Conservation (phyloP, 2,888 invertebrate species). For the Coleophora deauratella region DNA sequence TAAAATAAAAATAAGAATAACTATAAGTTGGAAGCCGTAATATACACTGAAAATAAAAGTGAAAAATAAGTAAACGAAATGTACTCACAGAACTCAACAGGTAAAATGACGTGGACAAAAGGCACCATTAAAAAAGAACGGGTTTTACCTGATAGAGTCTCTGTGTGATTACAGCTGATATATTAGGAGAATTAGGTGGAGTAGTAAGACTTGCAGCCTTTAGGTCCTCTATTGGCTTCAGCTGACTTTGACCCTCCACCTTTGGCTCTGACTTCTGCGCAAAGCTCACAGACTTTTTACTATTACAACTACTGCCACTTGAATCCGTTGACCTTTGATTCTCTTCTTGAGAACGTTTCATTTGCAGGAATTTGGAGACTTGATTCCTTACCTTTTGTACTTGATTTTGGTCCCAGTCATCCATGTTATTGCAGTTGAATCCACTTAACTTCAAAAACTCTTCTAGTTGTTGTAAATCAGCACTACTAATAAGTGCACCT, state of each 20-base stretch:
- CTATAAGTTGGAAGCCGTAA: neutral
- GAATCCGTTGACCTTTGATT: slow-evolving; percentile 74
- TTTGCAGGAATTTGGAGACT: slow-evolving; percentile 80
- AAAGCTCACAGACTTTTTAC: slow-evolving; percentile 85
- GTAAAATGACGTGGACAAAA: slow-evolving; percentile 47
- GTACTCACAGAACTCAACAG: slow-evolving; percentile 66
- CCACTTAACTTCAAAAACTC: slow-evolving; percentile 82
- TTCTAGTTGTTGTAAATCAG: slow-evolving; percentile 79
- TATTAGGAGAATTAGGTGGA: slow-evolving; percentile 84
- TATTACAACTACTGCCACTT: slow-evolving; percentile 73
- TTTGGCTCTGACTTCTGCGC: slow-evolving; percentile 74
- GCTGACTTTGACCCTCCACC: slow-evolving; percentile 40
- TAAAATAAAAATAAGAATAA: neutral
- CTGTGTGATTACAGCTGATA: slow-evolving; percentile 76
- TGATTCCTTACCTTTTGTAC: slow-evolving; percentile 80
- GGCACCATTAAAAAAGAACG: slow-evolving; percentile 27
- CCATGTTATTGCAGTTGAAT: slow-evolving; percentile 79
- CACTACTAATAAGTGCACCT: slow-evolving; percentile 70
- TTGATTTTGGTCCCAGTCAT: slow-evolving; percentile 80
- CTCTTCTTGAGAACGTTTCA: slow-evolving; percentile 81
- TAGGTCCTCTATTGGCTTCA: slow-evolving; percentile 68
- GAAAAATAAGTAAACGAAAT: slow-evolving; percentile 41
- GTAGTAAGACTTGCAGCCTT: slow-evolving; percentile 68
- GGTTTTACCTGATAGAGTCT: slow-evolving; percentile 73
- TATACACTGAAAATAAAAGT: slow-evolving; percentile 8